Conservation (phyloP, 2,888 invertebrate species). For the Orthosia incerta region DNA sequence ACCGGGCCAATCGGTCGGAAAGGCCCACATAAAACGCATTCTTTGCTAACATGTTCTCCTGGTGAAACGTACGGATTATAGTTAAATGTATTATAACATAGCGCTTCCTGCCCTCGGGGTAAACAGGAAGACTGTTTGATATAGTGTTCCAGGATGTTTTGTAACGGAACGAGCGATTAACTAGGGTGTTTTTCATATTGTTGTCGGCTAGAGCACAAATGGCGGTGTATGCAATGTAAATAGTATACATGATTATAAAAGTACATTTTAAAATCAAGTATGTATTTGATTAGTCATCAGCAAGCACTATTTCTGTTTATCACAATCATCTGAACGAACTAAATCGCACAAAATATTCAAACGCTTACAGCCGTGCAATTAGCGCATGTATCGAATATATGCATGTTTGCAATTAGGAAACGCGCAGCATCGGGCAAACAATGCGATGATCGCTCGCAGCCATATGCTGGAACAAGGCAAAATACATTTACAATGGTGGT, state of each 20-base stretch:
- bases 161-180: constrained; percentile 10
- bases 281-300: background rate
- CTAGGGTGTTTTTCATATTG: constrained; percentile 11
- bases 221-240: background rate
- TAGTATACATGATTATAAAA: background rate
- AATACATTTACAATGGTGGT: constrained; percentile 52
- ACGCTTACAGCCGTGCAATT: constrained; percentile 31
- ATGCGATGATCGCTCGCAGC: constrained; percentile 57
- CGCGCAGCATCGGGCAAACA: constrained; percentile 50
- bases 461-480: constrained; percentile 37
- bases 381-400: constrained; percentile 32
- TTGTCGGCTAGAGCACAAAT: background rate
- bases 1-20: constrained; percentile 43
- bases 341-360: constrained; percentile 14
- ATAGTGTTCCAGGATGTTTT: constrained; percentile 38
- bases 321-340: background rate
- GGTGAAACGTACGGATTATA: constrained; percentile 28
- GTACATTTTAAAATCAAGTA: background rate
- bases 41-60: constrained; percentile 30
- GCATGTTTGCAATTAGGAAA: constrained; percentile 33
- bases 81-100: constrained; percentile 45
- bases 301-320: background rate
- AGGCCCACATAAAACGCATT: constrained; percentile 38
- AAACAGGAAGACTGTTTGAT: constrained; percentile 41
- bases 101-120: constrained; percentile 21